phyloP scores from a whole-genome alignment of 2,888 invertebrate genomes.

The Xestia sexstrigata region DNA sequence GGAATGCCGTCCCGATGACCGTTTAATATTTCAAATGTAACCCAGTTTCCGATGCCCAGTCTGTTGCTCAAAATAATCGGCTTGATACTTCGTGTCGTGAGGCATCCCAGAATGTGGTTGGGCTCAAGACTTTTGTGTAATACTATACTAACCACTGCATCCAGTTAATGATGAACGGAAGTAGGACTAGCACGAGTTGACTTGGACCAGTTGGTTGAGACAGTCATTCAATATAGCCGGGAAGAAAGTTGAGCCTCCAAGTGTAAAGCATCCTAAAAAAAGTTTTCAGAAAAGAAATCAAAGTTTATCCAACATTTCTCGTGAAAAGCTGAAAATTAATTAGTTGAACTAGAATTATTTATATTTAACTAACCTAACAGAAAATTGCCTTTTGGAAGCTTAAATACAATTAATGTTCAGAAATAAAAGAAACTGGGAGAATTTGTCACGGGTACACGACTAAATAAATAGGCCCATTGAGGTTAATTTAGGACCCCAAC shows the following conservation, averaged over 20 bases:
- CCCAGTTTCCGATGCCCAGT: conserved; percentile 57
- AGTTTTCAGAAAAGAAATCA: neutral
- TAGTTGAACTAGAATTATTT: conserved; percentile 35
- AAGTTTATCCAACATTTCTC: conserved; percentile 9
- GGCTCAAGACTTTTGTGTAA: neutral
- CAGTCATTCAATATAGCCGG: neutral
- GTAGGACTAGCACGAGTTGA: neutral
- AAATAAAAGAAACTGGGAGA: conserved; percentile 56
- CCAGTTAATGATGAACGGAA: neutral
- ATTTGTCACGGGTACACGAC: conserved; percentile 54
- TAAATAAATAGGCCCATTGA: conserved; percentile 56
- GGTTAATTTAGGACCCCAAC: conserved; percentile 49
- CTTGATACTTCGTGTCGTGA: conserved; percentile 26
- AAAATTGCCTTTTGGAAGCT: conserved; percentile 43
- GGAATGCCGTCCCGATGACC: conserved; percentile 70
- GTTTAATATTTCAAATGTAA: conserved; percentile 76
- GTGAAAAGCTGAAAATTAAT: conserved; percentile 33
- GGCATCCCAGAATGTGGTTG: conserved; percentile 4
- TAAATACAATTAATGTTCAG: conserved; percentile 53
- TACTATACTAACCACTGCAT: neutral
- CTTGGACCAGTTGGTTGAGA: neutral
- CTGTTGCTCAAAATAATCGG: conserved; percentile 44
- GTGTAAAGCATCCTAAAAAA: neutral
- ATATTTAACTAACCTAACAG: conserved; percentile 46
- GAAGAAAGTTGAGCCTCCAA: neutral